Conservation (phyloP, 2,888 invertebrate species). For the Plebejus melissa region DNA sequence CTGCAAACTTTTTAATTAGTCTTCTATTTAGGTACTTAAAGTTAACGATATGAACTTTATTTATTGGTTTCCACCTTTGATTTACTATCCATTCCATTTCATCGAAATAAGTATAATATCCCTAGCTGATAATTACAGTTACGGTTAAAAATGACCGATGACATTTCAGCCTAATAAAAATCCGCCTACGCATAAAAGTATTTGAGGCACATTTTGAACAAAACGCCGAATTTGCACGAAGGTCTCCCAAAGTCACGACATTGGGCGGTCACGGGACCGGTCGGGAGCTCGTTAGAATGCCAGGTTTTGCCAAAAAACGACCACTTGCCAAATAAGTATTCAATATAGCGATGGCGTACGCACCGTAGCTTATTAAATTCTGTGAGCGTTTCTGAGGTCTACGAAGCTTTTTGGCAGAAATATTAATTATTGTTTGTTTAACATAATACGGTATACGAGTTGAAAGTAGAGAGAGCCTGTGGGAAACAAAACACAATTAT, state of each 20-base stretch:
- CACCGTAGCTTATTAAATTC: neutral
- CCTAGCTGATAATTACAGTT: no score
- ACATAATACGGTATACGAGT: neutral
- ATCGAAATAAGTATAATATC: no score
- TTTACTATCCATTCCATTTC: no score
- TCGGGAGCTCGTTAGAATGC: conserved; percentile 18
- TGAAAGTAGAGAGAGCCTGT: no score
- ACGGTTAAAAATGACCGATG: no score
- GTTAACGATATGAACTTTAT: no score
- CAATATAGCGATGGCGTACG: neutral
- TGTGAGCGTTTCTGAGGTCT: neutral
- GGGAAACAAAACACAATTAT: no score
- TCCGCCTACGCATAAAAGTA: no score
- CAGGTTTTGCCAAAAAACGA: conserved; percentile 4
- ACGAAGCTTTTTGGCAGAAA: neutral
- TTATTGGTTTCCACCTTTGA: no score
- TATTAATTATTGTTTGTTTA: neutral
- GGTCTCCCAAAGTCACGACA: conserved; percentile 38
- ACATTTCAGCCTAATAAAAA: no score
- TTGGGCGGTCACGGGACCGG: conserved; percentile 14
- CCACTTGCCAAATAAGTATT: conserved; percentile 16
- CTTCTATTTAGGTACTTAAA: no score
- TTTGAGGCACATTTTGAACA: neutral
- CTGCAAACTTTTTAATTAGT: no score
- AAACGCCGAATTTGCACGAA: conserved; percentile 42